phyloP scores from a whole-genome alignment of 2,113 vertebrate species.

The Periophthalmodon schlosseri region DNA sequence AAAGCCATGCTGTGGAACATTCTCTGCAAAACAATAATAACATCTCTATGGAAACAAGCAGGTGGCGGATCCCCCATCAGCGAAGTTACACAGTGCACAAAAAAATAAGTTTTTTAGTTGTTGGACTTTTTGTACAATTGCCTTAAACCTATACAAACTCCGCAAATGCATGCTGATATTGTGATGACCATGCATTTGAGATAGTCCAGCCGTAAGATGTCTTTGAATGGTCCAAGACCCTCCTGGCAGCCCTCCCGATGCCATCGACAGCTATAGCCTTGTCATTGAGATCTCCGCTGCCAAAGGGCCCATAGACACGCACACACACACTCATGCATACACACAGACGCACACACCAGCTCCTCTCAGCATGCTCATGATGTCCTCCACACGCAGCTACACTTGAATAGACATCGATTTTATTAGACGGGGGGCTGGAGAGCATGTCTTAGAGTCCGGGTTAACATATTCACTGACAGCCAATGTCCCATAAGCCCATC shows the following conservation, averaged over 20 bases:
- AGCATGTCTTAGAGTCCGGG: constrained; percentile 27
- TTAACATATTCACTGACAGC: constrained; percentile 26
- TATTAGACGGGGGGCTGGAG: constrained; percentile 24
- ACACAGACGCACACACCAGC: constrained; percentile 1
- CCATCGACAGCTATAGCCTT: neutral
- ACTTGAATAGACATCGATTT: constrained; percentile 25
- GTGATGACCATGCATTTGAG: too few relatives aligned
- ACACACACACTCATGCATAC: constrained; percentile 3
- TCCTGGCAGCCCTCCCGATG: neutral
- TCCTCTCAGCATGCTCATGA: constrained; percentile 1
- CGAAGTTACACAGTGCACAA: too few relatives aligned
- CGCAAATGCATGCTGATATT: too few relatives aligned
- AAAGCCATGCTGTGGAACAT: too few relatives aligned
- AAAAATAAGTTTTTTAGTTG: too few relatives aligned
- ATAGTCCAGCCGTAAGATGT: neutral
- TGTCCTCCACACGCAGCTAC: constrained; percentile 8
- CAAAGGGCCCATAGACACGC: neutral
- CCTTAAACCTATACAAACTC: too few relatives aligned
- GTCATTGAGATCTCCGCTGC: neutral
- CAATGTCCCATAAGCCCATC: neutral
- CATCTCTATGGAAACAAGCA: too few relatives aligned
- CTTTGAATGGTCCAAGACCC: neutral
- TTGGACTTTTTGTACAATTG: too few relatives aligned
- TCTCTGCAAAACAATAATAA: too few relatives aligned
- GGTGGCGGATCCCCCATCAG: too few relatives aligned